A percentile compares a stretch with the other conserved stretches of the same genome.
Conservation (phyloP, 2,797 vertebrate genomes). For the Limnodromus scolopaceus region DNA sequence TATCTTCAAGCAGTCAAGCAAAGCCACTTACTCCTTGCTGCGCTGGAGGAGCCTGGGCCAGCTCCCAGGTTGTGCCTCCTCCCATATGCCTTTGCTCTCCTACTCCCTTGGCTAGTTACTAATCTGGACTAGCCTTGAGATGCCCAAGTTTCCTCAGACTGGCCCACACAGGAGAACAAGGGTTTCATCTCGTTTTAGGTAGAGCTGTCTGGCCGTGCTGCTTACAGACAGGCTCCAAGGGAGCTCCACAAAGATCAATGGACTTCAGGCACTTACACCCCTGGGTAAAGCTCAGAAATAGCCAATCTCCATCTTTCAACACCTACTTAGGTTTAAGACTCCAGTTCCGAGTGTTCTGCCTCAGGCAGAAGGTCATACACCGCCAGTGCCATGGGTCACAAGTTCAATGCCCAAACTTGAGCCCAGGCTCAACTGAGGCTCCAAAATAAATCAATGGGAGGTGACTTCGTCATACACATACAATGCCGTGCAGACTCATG, state of each 20-base stretch:
- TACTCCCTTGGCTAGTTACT: background rate
- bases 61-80: background rate
- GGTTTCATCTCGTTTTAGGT: background rate
- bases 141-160: background rate
- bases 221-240: background rate
- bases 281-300: background rate
- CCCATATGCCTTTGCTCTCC: background rate
- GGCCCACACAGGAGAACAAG: background rate
- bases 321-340: background rate
- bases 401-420: background rate
- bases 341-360: background rate
- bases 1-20: background rate
- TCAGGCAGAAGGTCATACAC: background rate
- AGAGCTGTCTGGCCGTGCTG: rapidly evolving
- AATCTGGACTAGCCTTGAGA: too few species aligned
- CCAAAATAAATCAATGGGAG: background rate
- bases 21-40: rapidly evolving
- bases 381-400: background rate
- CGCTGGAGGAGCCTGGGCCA: background rate
- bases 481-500: background rate
- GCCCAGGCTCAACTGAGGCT: background rate
- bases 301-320: background rate
- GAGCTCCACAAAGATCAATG: background rate
- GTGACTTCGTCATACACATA: background rate
- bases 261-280: background rate